Base-by-base conservation (phyloP, 2,113 vertebrate species). In the Gobius niger region DNA sequence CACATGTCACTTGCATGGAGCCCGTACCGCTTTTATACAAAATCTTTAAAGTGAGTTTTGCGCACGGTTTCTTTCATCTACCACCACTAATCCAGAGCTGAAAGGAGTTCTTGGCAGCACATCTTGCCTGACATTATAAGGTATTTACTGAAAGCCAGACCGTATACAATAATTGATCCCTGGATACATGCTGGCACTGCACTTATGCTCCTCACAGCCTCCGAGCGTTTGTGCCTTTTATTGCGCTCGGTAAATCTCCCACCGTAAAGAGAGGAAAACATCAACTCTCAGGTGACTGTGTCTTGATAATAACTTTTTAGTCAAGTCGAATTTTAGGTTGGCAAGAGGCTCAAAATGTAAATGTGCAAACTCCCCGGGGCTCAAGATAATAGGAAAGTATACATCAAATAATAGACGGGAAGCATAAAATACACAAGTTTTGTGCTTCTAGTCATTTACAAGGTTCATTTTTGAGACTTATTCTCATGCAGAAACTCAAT, bases 31-130 rank as follows among this genome's bases (percentile, higher is more conserved):
- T 24, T 24, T 24, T 2, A 24, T 24, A 24, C 24, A 24, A 24
- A 4, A 34, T 34, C 24, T 34, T 34, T 34, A 34, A 34, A 34
- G 24, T 34, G 24, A 34, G 24, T 4, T 34, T 34, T 34, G 24
- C 24, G 24, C 24, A 34, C 0, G 24, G 24, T 34, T 34, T 34
- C 24, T 34, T 34, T 34, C 24, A 34, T 34, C 24, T 34, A 34
- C 24, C 24, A 34, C 24, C 24, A 34, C 24, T 34, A 34, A 34
- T 34, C 24, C 5, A 34, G 3, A 34, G 24, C 5, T 34, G 24
- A 72, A 68, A 77, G 64, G 67, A 52, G 67, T 78, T 80, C 53
- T 76, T 87, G 81, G 83, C 85, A 77, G 47, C 73, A 67, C 49
- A 65, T 77, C 56, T 68, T 63, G 51, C 66, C 56, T 68, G 44